Conservation (phyloP, 1,140 invertebrate genomes). For the Drosophila mayri region DNA sequence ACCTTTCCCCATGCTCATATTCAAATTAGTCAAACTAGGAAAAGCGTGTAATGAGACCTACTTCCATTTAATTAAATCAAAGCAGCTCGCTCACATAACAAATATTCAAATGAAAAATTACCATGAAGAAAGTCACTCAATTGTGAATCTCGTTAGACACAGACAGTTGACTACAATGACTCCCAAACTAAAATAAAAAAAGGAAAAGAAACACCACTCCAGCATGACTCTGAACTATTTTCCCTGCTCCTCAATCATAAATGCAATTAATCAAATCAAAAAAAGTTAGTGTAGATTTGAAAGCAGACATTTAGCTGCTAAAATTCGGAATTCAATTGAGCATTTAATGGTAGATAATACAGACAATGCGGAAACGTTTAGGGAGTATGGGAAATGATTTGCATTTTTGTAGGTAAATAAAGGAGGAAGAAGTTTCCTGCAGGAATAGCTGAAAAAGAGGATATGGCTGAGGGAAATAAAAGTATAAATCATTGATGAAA, state of each 20-base stretch:
- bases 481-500: conserved; percentile 30
- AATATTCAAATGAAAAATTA: conserved; percentile 39
- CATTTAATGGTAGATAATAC: conserved; percentile 54
- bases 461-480: conserved; percentile 1
- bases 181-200: not conserved
- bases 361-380: conserved; percentile 21
- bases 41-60: conserved; percentile 24
- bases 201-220: conserved; percentile 14
- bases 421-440: conserved; percentile 16
- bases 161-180: conserved; percentile 22
- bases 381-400: conserved; percentile 45
- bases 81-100: not conserved
- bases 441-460: conserved; percentile 2
- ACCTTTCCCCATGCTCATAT: conserved; percentile 1
- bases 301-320: conserved; percentile 42
- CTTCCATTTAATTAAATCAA: conserved; percentile 26
- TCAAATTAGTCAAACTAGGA: conserved; percentile 15
- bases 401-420: conserved; percentile 41
- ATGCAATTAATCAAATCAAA: conserved; percentile 49
- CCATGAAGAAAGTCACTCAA: conserved; percentile 31
- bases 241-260: conserved; percentile 14
- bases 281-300: conserved; percentile 27
- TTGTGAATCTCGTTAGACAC: conserved; percentile 47
- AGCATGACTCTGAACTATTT: conserved; percentile 44
- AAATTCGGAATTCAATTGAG: conserved; percentile 52